Evolutionary conservation across 2,888 invertebrate species (phyloP).

Genomic region (Choristoneura rosaceana): DNA sequence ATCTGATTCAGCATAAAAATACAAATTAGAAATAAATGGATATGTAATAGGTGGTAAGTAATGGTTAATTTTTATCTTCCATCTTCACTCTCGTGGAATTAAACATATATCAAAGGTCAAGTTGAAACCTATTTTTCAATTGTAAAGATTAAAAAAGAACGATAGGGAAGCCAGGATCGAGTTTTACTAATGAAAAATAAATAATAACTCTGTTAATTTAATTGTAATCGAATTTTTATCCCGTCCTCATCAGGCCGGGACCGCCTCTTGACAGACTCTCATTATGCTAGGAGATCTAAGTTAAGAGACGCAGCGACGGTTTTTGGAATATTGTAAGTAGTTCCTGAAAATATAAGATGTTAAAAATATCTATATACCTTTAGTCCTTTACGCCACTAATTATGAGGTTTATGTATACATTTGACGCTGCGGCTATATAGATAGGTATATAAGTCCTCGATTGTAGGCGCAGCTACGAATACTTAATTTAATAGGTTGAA

Average conservation of each 20-base stretch:
- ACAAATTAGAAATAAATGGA: neutral
- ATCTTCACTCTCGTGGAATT: constrained; percentile 11
- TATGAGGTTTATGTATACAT: too few species aligned
- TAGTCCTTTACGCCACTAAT: too few species aligned
- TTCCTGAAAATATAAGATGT: too few species aligned
- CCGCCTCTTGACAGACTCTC: constrained; percentile 72
- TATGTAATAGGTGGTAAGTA: neutral
- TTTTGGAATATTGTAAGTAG: too few species aligned
- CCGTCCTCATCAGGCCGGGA: constrained; percentile 71
- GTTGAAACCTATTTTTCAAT: constrained; percentile 34
- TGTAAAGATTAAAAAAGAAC: constrained; percentile 24
- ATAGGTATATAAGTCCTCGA: too few species aligned
- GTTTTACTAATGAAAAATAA: constrained; percentile 76
- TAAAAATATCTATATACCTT: too few species aligned
- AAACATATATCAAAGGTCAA: constrained; percentile 22
- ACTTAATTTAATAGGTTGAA: too few species aligned
- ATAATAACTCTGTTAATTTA: constrained; percentile 79
- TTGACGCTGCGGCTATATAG: too few species aligned
- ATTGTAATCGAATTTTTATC: constrained; percentile 85
- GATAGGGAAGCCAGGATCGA: constrained; percentile 55
- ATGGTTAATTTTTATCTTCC: neutral
- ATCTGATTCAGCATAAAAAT: too few species aligned
- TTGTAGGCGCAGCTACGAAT: too few species aligned
- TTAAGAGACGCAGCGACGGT: constrained; percentile 51
- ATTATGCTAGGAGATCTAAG: constrained; percentile 51